Percentiles rank a stretch among this genome's conserved stretches.
Evolutionary conservation across 2,888 invertebrate genomes (phyloP).

Genomic region (Ephialtes manifestator): DNA sequence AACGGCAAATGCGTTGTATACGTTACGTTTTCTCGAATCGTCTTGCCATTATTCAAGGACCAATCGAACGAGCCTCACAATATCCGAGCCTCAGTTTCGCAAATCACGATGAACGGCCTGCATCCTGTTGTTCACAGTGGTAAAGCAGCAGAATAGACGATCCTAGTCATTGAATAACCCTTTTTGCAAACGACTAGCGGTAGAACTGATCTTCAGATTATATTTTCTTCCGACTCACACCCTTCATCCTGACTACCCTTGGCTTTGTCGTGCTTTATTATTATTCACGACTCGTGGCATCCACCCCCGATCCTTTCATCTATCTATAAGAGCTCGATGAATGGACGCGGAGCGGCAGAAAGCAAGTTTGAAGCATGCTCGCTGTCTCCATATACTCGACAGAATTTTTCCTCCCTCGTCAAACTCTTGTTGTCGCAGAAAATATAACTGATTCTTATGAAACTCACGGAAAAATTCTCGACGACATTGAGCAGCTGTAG

Average conservation of each 20-base stretch:
- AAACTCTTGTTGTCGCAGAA: neutral
- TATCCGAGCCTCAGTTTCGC: neutral
- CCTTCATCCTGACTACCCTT: neutral
- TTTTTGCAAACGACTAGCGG: neutral
- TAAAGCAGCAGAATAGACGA: neutral
- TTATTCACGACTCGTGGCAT: constrained; percentile 23
- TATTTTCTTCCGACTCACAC: neutral
- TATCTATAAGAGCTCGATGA: neutral
- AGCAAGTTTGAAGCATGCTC: neutral
- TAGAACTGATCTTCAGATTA: neutral
- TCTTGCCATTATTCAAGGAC: neutral
- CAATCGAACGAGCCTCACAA: neutral
- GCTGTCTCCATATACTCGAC: neutral
- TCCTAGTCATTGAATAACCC: neutral
- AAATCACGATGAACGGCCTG: neutral
- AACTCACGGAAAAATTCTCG: constrained; percentile 31
- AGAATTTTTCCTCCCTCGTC: neutral
- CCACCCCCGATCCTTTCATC: constrained; percentile 7
- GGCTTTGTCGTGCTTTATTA: constrained; percentile 15
- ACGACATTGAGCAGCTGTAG: constrained; percentile 32
- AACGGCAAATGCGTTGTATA: neutral
- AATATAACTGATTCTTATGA: constrained; percentile 23
- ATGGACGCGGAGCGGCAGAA: neutral
- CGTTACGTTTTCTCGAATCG: neutral
- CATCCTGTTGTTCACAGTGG: neutral